Conservation (phyloP, 1,140 invertebrate species). For the Ooceraea biroi region DNA sequence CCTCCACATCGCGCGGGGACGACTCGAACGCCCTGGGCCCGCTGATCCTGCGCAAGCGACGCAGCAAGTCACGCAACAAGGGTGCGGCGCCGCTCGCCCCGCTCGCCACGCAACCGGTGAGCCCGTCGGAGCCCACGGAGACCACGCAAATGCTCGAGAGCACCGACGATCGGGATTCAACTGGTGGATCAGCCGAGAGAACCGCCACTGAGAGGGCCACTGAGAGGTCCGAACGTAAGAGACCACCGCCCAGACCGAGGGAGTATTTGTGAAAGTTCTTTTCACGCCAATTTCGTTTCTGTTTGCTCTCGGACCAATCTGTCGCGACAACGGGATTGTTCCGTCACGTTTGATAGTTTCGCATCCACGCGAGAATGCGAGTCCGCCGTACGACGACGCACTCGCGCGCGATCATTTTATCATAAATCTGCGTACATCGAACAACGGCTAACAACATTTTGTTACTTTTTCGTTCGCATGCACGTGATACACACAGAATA, state of each 20-base stretch:
- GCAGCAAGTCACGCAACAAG: constrained; percentile 90
- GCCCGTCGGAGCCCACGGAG: constrained; percentile 83
- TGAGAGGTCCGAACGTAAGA: constrained; percentile 80
- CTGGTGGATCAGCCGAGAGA: constrained; percentile 67
- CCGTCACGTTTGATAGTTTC: constrained; percentile 37
- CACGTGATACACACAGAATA: neutral
- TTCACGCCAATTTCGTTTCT: neutral
- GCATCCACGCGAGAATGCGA: neutral
- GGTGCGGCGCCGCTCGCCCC: constrained; percentile 89
- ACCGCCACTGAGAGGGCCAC: constrained; percentile 42
- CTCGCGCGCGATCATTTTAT: constrained; percentile 38
- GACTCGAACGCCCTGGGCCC: constrained; percentile 86
- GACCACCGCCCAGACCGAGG: constrained; percentile 82
- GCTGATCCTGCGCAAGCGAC: constrained; percentile 89
- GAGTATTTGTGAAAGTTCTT: constrained; percentile 85
- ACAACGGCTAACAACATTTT: constrained; percentile 21
- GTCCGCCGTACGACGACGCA: constrained; percentile 2
- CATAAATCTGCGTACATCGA: constrained; percentile 36
- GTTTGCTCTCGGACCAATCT: constrained; percentile 1
- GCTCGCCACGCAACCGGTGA: constrained; percentile 83
- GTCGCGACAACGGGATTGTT: constrained; percentile 10
- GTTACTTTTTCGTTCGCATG: constrained; percentile 33
- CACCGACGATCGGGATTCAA: constrained; percentile 78
- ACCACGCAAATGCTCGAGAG: constrained; percentile 84
- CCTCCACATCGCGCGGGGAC: constrained; percentile 84